Conservation (phyloP, 2,797 vertebrate genomes). For the Falco naumanni region DNA sequence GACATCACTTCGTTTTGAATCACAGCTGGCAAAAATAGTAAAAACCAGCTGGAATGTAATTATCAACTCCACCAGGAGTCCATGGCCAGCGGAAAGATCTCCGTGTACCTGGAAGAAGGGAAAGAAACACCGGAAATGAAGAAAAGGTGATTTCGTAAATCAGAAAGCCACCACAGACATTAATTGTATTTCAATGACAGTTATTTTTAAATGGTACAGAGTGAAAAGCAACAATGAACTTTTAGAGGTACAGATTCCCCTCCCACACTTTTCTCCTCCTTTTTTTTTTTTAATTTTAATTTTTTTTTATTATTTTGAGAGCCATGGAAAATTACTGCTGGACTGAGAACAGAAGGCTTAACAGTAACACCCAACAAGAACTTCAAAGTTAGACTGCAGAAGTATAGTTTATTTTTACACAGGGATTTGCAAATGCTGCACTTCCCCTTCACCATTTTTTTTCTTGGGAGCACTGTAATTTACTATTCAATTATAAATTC, state of each 20-base stretch:
- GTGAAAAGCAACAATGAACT: background rate
- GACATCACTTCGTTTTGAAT: conserved; percentile 89
- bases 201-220: background rate
- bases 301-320: background rate
- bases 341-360: background rate
- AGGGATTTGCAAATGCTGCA: conserved; percentile 62
- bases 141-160: background rate
- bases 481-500: conserved; percentile 74
- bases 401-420: conserved; percentile 30
- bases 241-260: background rate
- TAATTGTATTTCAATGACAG: background rate
- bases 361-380: conserved; percentile 3
- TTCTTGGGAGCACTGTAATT: conserved; percentile 69
- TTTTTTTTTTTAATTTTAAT: background rate
- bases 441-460: conserved; percentile 52
- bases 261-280: no score
- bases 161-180: background rate
- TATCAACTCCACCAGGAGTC: conserved; percentile 91
- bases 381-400: conserved; percentile 38
- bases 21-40: conserved; percentile 95
- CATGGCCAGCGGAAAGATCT: conserved; percentile 86
- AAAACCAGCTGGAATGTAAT: conserved; percentile 96
- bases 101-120: conserved; percentile 82
- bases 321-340: conserved; percentile 15
- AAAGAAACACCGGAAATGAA: conserved; percentile 42